A percentile compares a stretch with the other conserved stretches of the same genome.
phyloP scores from a whole-genome alignment of 2,797 vertebrate genomes.

The Sphenodon punctatus region DNA sequence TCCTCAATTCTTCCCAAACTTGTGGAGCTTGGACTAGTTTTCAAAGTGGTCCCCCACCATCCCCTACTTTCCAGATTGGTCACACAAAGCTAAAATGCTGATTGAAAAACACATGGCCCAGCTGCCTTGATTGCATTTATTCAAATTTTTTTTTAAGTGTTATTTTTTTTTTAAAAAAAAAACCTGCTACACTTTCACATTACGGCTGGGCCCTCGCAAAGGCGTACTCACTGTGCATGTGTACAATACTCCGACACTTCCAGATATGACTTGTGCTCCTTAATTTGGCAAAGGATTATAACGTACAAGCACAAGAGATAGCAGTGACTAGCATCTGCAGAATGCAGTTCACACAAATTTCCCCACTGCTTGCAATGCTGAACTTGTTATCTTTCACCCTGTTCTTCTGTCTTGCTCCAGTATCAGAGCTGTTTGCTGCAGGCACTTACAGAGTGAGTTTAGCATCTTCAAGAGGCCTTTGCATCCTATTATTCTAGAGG shows the following conservation, averaged over 20 bases:
- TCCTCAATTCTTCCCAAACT: too few species aligned
- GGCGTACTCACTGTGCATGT: too few species aligned
- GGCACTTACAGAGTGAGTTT: neutral
- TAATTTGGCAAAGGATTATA: slow-evolving; percentile 20
- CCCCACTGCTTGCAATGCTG: neutral
- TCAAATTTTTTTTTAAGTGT: too few species aligned
- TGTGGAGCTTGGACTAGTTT: too few species aligned
- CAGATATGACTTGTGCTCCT: slow-evolving; percentile 7
- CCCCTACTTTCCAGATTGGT: too few species aligned
- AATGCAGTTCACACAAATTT: neutral
- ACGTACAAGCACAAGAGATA: neutral
- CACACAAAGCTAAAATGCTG: too few species aligned
- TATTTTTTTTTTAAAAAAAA: too few species aligned
- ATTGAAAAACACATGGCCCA: neutral
- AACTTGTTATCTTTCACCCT: slow-evolving; percentile 25
- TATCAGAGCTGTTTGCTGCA: neutral
- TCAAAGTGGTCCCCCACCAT: too few species aligned
- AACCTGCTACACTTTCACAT: neutral
- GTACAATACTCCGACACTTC: neutral
- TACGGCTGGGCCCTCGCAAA: too few species aligned
- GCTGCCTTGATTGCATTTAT: neutral
- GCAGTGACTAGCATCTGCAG: neutral
- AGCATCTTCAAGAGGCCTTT: slow-evolving; percentile 11
- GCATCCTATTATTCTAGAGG: neutral
- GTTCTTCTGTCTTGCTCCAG: neutral